phyloP scores from a whole-genome alignment of 2,888 invertebrate species.

The Bellardia pandia region DNA sequence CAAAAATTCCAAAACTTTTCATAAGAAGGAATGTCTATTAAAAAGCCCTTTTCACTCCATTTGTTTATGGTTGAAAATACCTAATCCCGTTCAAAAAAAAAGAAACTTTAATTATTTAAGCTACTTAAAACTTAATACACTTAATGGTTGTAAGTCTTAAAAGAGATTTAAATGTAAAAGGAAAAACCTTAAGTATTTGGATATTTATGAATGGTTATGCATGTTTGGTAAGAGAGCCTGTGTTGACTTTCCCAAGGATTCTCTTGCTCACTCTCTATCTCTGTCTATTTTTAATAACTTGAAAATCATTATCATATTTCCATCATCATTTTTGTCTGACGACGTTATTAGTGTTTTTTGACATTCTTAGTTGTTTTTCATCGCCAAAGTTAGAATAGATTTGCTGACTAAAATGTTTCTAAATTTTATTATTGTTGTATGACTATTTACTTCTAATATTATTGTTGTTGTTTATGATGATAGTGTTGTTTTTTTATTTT shows the following conservation, averaged over 20 bases:
- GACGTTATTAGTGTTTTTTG: not conserved
- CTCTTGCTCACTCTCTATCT: not conserved
- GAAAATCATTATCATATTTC: slow-evolving; percentile 12
- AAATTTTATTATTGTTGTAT: slow-evolving; percentile 1
- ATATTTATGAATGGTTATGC: not conserved
- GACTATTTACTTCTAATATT: not conserved
- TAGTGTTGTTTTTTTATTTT: not conserved
- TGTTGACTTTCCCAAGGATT: not conserved
- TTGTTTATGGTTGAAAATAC: not conserved
- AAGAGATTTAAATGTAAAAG: not conserved
- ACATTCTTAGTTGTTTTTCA: not conserved
- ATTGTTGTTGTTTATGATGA: slow-evolving; percentile 27
- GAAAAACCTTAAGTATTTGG: not conserved
- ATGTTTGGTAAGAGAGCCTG: not conserved
- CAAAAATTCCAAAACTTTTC: no score
- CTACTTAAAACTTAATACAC: not conserved
- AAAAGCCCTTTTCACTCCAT: no score
- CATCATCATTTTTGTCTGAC: slow-evolving; percentile 11
- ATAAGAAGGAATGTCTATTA: no score
- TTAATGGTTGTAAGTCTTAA: slow-evolving; percentile 13
- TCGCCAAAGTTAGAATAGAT: not conserved
- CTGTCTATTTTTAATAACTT: not conserved
- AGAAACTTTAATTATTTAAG: not conserved
- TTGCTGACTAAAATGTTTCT: not conserved
- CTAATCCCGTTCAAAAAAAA: not conserved